phyloP scores from a whole-genome alignment of 2,888 invertebrate genomes.

The Chrysotoxum bicinctum region DNA sequence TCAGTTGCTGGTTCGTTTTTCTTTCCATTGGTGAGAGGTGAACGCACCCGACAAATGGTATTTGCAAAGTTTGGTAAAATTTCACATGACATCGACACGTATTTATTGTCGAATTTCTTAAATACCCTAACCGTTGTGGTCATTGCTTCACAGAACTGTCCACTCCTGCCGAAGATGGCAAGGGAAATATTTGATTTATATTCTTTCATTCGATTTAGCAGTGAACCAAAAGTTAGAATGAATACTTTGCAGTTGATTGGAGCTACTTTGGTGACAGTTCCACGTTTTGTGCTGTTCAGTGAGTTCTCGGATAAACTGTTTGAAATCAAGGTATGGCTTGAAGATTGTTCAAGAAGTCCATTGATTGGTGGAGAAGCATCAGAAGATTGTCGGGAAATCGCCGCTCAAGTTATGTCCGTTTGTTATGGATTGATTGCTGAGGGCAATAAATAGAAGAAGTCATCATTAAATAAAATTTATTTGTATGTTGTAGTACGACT shows the following conservation, averaged over 20 bases:
- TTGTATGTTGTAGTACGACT: background rate
- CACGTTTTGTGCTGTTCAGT: constrained; percentile 83
- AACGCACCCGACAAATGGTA: constrained; percentile 84
- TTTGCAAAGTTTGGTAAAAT: constrained; percentile 83
- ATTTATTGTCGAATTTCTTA: constrained; percentile 87
- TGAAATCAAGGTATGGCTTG: constrained; percentile 87
- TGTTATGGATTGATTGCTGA: constrained; percentile 74
- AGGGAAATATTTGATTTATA: constrained; percentile 87
- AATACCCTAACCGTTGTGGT: constrained; percentile 87
- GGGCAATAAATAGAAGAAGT: constrained; percentile 1
- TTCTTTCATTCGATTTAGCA: constrained; percentile 86
- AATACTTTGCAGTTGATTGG: constrained; percentile 87
- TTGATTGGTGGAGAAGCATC: constrained; percentile 85
- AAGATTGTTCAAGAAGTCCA: constrained; percentile 83
- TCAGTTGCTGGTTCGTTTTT: constrained; percentile 91
- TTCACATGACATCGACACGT: constrained; percentile 85
- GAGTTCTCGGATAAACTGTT: constrained; percentile 85
- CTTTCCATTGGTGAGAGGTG: constrained; percentile 89
- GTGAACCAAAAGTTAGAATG: constrained; percentile 86
- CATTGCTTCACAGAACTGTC: constrained; percentile 86
- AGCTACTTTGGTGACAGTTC: constrained; percentile 85
- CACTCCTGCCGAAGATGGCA: constrained; percentile 85
- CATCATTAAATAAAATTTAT: background rate
- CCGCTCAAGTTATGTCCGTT: constrained; percentile 83
- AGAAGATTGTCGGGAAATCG: constrained; percentile 85